Base-by-base conservation (phyloP, 2,888 invertebrate genomes). In the Onchidella celtica region DNA sequence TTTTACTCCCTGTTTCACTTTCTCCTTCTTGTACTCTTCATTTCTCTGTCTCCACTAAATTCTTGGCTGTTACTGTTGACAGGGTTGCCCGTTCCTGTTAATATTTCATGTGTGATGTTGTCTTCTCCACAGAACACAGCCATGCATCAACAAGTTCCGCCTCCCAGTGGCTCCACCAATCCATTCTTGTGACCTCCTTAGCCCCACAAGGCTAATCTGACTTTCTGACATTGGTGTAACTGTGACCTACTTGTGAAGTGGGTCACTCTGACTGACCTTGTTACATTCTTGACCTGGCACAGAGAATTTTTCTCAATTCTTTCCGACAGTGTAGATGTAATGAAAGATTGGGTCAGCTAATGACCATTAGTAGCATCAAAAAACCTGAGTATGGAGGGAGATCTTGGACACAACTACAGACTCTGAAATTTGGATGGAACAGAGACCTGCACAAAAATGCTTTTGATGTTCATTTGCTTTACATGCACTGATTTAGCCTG, bases 111-210 rank as follows among this genome's bases (percentile, higher is more conserved):
- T 17, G 6, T 32, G 6, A 34, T 34, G 32, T 68, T 27, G n/a
- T 66, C 21, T 80, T 61, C 73, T 61, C 87, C 86, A 57, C 89
- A 91, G 91, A 89, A 87, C 59, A 88, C 91, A 83, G 90, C 89
- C 9, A 82, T 85, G 47, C 89, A 89, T 80, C 86, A n/a, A n/a
- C n/a, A 84, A 63, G 86, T 89, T 65, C 88, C 89, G 61, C 90
- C 90, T 34, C 87, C 88, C 81, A 86, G 88, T 38, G 88, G 87
- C 72, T 88, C 91, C 21, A 88, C 90, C 34, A 91, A 91, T 83
- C 91, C 91, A 24, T 91, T 91, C 85, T 91, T 91, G 88, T 91
- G 91, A 91, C 90, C 63, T 34, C 82, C 63, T 76, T 75, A n/a
- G 47, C 36, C 29, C 0, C 69, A 17, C 9, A 34, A 24, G 0